Evolutionary conservation across 1,140 invertebrate species (phyloP), one percentile per base, ranked within the genome.

Genomic region (Drosophila nannoptera): DNA sequence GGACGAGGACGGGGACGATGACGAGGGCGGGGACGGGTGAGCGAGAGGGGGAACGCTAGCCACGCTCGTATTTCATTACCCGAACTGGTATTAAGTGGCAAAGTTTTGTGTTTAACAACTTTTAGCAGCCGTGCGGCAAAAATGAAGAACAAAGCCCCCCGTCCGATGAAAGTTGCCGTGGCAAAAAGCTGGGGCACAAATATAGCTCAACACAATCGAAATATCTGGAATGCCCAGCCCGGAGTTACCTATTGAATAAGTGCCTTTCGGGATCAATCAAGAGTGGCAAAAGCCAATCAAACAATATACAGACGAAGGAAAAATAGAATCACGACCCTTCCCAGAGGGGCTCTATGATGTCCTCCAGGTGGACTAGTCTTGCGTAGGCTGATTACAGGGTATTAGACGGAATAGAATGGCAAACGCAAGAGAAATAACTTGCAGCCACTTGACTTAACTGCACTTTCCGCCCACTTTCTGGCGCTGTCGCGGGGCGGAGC

Each of bases 81-180:
- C 81, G 81, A 84, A 84, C 80, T 83, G 81, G 81, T 84, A 84
- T 84, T 84, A 84, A 84, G 80, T 84, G 77, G 80, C 80, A 84
- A 84, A 84, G 69, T 84, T 84, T 84, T 86, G 80, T 84, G 80
- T 84, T 84, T 84, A 84, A 86, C 81, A 84, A 84, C 81, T 86
- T 84, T 84, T 69, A 81, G 81, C 69, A 81, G 77, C 61, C 81
- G 69, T 63, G 73, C 70, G 49, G 77, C 70, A 86, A 84, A 86
- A 80, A 74, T 70, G 69, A 81, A 73, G 66, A 73, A 84, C 67
- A 80, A 73, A 74, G 73, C 66, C 65, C 42, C 22, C 22, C 22
- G 22, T 22, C 22, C 58, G 31, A 77, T 54, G 67, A 84, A 83
- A 75, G 75, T 84, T 84, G 46, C 45, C 58, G 22, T 35, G 42